Percentiles rank a stretch among this genome's conserved stretches.
These are phyloP conservation scores for Neoaliturus tenellus DNA, from an alignment of 2,888 invertebrate species.

Conservation along the genomic window DNA sequence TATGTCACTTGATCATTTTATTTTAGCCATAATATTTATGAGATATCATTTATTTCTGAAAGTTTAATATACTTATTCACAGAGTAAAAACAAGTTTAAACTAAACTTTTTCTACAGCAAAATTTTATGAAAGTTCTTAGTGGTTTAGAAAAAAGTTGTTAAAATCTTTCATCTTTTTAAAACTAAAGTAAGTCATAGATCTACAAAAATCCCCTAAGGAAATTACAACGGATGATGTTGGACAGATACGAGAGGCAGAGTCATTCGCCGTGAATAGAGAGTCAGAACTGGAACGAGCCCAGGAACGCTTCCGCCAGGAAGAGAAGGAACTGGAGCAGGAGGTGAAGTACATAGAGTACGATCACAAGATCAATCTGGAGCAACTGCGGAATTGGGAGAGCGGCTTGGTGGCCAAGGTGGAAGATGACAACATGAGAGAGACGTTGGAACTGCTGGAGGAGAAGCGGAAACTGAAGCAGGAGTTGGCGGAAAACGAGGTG, in stretches of 20 bases:
- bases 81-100: too few relatives aligned
- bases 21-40: too few relatives aligned
- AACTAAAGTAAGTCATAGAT: too few relatives aligned
- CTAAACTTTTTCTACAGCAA: too few relatives aligned
- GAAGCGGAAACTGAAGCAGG: slow-evolving; percentile 36
- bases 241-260: not conserved
- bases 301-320: not conserved
- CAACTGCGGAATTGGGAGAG: slow-evolving; percentile 13
- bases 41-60: too few relatives aligned
- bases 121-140: too few relatives aligned
- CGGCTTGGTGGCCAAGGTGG: not conserved
- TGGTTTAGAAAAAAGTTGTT: too few relatives aligned
- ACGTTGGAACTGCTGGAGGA: slow-evolving; percentile 32
- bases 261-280: not conserved
- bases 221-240: not conserved
- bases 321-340: slow-evolving; percentile 43
- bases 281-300: not conserved
- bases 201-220: too few relatives aligned
- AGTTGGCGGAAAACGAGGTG: not conserved
- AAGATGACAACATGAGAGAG: slow-evolving; percentile 10
- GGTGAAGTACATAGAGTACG: slow-evolving; percentile 32
- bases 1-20: too few relatives aligned
- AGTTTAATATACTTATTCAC: too few relatives aligned
- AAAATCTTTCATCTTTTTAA: too few relatives aligned
- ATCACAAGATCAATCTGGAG: not conserved